Percentiles rank a stretch among this genome's conserved stretches.
Evolutionary conservation across 2,113 vertebrate genomes (phyloP).

Genomic region (Gorsachius goisagi): DNA sequence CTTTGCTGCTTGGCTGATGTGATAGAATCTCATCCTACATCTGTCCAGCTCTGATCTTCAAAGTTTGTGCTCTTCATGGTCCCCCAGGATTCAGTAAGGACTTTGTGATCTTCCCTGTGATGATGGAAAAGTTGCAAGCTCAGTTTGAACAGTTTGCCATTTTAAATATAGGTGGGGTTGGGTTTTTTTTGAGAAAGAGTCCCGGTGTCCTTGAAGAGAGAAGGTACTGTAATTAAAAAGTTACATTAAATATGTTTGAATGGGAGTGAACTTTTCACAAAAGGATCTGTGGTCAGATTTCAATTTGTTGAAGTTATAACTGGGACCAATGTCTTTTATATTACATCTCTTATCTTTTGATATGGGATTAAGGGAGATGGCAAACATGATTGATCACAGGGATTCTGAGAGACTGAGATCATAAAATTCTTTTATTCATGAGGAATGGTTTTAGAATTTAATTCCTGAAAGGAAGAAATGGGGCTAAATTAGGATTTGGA

Average conservation of each 20-base stretch:
- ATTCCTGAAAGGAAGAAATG: neutral
- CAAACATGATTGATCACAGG: neutral
- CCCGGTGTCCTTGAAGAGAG: neutral
- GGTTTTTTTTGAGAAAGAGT: neutral
- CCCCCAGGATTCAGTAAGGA: neutral
- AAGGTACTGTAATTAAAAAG: neutral
- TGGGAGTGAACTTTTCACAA: neutral
- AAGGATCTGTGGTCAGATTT: neutral
- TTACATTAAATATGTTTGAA: neutral
- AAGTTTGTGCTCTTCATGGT: neutral
- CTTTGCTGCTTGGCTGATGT: neutral
- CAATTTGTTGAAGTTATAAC: neutral
- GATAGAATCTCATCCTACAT: neutral
- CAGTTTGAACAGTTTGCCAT: neutral
- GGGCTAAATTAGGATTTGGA: neutral
- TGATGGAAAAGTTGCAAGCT: neutral
- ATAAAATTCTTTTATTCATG: neutral
- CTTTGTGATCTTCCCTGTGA: neutral
- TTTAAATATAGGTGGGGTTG: fast-evolving
- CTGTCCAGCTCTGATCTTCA: neutral
- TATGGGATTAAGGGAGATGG: neutral
- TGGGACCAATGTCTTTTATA: neutral
- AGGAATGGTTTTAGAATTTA: neutral
- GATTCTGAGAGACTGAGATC: neutral
- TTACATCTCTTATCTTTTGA: neutral